phyloP scores from a whole-genome alignment of 2,888 invertebrate species.

The Lapara coniferarum region DNA sequence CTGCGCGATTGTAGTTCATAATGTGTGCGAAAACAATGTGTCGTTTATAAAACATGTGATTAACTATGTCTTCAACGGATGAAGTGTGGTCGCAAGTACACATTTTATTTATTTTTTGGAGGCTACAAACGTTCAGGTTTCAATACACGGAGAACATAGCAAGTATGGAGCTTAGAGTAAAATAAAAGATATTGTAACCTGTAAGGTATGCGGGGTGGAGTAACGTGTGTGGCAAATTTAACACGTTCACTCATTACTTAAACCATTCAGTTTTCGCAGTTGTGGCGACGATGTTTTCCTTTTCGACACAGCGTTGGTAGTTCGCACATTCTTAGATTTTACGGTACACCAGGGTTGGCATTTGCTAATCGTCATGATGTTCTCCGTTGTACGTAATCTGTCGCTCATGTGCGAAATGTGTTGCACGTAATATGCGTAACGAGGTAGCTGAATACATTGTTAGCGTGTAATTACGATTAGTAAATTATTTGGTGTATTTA shows the following conservation, averaged over 20 bases:
- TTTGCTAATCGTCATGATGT: slow-evolving; percentile 48
- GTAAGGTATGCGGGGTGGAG: neutral
- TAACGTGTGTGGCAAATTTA: slow-evolving; percentile 8
- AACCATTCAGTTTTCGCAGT: slow-evolving; percentile 34
- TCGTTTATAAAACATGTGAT: slow-evolving; percentile 7
- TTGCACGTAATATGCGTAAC: slow-evolving; percentile 36
- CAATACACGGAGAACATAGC: neutral
- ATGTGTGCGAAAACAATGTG: slow-evolving; percentile 19
- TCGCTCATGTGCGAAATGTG: slow-evolving; percentile 42
- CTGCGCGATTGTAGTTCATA: slow-evolving; percentile 20
- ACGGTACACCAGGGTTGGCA: slow-evolving; percentile 41
- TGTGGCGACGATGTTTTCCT: slow-evolving; percentile 35
- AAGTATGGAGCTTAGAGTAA: neutral
- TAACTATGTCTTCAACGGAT: neutral
- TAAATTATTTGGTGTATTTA: slow-evolving; percentile 31
- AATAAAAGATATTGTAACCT: neutral
- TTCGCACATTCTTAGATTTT: slow-evolving; percentile 48
- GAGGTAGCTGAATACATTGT: slow-evolving; percentile 39
- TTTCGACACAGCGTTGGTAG: slow-evolving; percentile 37
- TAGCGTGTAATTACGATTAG: slow-evolving; percentile 33
- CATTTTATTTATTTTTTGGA: neutral
- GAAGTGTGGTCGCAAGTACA: neutral
- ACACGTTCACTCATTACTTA: slow-evolving; percentile 36
- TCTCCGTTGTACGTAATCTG: slow-evolving; percentile 41
- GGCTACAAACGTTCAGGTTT: neutral